These are phyloP conservation scores for Metaphire vulgaris DNA, from an alignment of 1,140 invertebrate species.

Conservation along the genomic window DNA sequence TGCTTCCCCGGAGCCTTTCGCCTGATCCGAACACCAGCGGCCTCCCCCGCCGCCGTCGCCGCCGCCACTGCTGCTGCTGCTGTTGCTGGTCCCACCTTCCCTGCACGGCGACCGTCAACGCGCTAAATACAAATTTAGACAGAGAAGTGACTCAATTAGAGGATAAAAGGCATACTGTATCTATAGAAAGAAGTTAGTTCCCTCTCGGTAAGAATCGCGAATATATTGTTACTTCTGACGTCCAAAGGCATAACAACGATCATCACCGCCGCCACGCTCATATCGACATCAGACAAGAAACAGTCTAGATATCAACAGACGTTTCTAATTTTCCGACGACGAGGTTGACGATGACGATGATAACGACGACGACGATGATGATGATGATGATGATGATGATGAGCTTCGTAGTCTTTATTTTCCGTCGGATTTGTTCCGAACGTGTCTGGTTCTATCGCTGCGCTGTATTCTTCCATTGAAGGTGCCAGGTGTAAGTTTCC, in stretches of 20 bases:
- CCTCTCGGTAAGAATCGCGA: background rate
- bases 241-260: background rate
- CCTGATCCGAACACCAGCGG: background rate
- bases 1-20: background rate
- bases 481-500: conserved; percentile 15
- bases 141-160: no score
- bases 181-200: no score
- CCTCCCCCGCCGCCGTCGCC: background rate
- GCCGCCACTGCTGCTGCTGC: background rate
- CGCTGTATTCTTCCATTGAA: no score
- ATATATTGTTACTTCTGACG: background rate
- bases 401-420: no score
- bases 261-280: background rate
- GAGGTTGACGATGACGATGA: no score
- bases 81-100: background rate
- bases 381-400: no score
- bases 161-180: no score
- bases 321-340: background rate
- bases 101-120: no score
- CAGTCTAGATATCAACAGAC: background rate
- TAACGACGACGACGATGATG: no score
- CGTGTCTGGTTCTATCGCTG: no score
- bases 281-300: background rate
- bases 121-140: no score
- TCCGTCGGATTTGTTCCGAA: no score